Evolutionary conservation across 2,888 invertebrate species (phyloP).

Genomic region (Scotopteryx bipunctaria): DNA sequence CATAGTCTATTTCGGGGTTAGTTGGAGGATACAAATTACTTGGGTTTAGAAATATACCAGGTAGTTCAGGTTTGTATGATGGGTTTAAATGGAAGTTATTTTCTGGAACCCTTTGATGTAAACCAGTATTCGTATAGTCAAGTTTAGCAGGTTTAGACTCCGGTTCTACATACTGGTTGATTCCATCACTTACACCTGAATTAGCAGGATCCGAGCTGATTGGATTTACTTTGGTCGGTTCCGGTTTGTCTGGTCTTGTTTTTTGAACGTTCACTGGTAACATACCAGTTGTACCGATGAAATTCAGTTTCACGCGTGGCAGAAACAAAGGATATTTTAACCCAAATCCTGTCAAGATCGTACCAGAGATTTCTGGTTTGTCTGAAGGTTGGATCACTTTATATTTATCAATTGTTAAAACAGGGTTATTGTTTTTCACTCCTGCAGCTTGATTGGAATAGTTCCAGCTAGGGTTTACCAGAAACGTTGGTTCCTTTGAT

Average conservation of each 20-base stretch:
- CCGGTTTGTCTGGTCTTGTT: background rate
- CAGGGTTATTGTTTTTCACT: too few species aligned
- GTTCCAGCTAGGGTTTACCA: conserved; percentile 3
- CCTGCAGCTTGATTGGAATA: too few species aligned
- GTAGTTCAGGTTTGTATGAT: background rate
- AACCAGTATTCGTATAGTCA: background rate
- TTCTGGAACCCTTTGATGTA: background rate
- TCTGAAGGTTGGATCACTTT: background rate
- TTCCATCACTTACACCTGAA: background rate
- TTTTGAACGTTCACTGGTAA: conserved; percentile 9
- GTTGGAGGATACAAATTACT: background rate
- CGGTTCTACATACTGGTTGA: background rate
- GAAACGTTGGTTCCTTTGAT: background rate
- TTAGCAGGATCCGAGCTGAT: conserved; percentile 1
- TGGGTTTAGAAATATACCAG: conserved; percentile 1
- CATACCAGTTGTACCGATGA: conserved; percentile 11
- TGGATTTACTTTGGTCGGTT: background rate
- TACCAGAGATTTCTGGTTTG: background rate
- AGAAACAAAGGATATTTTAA: conserved; percentile 3
- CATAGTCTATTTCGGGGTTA: background rate
- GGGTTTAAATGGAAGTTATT: background rate
- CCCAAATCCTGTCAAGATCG: background rate
- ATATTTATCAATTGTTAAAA: background rate
- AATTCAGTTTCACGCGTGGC: conserved; percentile 10
- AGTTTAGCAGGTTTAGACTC: background rate